Evolutionary conservation across 2,113 vertebrate species (phyloP).

Genomic region (Coregonus clupeaformis): DNA sequence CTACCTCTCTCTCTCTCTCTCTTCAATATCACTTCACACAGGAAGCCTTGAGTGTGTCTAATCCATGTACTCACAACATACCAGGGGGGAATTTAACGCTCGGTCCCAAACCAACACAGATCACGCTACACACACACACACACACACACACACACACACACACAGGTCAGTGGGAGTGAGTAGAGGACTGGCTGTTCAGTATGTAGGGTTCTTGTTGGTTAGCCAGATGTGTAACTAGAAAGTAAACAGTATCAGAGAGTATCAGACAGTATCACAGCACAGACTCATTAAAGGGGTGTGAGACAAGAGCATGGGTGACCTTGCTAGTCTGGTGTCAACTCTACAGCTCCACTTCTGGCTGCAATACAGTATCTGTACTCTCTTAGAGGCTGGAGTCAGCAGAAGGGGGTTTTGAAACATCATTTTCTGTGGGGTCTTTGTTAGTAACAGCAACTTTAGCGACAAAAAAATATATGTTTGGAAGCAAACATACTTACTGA

Average conservation of each 20-base stretch:
- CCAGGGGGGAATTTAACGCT: slow-evolving; percentile 2
- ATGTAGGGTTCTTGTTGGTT: slow-evolving; percentile 36
- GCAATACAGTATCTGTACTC: too few relatives aligned
- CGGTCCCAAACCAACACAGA: neutral
- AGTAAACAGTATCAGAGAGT: slow-evolving; percentile 26
- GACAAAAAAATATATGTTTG: neutral
- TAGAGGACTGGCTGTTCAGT: neutral
- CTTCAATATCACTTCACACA: neutral
- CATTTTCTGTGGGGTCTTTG: too few relatives aligned
- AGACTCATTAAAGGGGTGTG: too few relatives aligned
- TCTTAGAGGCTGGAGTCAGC: neutral
- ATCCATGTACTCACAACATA: neutral
- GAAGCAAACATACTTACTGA: too few relatives aligned
- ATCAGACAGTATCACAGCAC: slow-evolving; percentile 13
- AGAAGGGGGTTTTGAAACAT: neutral
- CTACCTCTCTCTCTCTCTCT: neutral
- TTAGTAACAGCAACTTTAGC: too few relatives aligned
- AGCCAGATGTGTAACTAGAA: slow-evolving; percentile 47
- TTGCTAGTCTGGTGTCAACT: too few relatives aligned
- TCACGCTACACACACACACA: neutral
- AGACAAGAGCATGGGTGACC: too few relatives aligned
- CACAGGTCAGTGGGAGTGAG: slow-evolving; percentile 10
- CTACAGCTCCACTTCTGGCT: too few relatives aligned
- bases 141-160: too few relatives aligned
- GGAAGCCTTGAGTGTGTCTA: neutral